Evolutionary conservation across 92 coral and sea anemone species (phyloP).

Genomic region (Paragorgia papillata): DNA sequence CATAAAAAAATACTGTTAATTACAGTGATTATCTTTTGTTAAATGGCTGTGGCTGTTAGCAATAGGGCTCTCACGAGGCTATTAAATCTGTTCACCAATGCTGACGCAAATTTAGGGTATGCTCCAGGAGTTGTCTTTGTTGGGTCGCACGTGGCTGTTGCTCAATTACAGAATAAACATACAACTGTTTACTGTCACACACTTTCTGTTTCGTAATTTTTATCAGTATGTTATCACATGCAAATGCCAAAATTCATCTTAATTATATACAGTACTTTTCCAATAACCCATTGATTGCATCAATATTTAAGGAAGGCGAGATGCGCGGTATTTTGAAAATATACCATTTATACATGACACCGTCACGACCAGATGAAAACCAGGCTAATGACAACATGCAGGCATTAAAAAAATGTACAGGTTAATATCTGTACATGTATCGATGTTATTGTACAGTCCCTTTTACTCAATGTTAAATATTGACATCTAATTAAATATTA

Average conservation of each 20-base stretch:
- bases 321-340: slow-evolving; percentile 54
- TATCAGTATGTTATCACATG: not conserved
- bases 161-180: too few species aligned
- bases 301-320: slow-evolving; percentile 49
- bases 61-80: too few species aligned
- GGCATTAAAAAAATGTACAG: not conserved
- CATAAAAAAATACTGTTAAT: not conserved
- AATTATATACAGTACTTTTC: slow-evolving; percentile 39
- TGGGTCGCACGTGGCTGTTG: too few species aligned
- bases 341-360: slow-evolving; percentile 1
- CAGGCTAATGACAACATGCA: not conserved
- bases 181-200: too few species aligned
- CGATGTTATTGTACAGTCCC: slow-evolving; percentile 6
- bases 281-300: slow-evolving; percentile 51
- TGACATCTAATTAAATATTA: not conserved
- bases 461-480: slow-evolving; percentile 9
- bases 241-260: not conserved
- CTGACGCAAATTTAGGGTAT: too few species aligned
- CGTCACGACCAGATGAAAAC: too few species aligned
- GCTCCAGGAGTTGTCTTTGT: too few species aligned
- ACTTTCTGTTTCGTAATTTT: too few species aligned
- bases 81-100: too few species aligned
- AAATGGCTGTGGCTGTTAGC: too few species aligned
- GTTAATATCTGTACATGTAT: not conserved
- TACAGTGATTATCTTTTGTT: not conserved